Percentiles rank a stretch among this genome's conserved stretches.
Conservation (phyloP, 2,113 vertebrate genomes). For the Saguinus imperator region DNA sequence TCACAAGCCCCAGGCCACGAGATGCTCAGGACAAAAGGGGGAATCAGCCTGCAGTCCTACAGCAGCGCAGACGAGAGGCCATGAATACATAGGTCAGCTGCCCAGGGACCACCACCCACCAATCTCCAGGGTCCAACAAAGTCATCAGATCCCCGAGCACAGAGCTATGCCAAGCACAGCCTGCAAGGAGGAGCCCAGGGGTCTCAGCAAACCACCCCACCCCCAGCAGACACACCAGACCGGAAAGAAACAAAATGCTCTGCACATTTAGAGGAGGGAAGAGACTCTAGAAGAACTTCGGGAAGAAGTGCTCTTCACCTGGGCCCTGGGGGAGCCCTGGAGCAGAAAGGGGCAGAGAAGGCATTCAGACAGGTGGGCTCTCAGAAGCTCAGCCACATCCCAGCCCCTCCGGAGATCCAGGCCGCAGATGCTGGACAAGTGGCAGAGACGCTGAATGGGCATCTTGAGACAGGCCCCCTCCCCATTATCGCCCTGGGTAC, state of each 20-base stretch:
- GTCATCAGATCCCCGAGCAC: too few species aligned
- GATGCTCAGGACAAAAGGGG: background rate
- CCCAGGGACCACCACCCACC: background rate
- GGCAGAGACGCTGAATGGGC: background rate
- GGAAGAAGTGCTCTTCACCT: background rate
- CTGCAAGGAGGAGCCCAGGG: rapidly evolving
- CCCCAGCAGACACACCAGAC: too few species aligned
- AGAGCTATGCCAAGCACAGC: background rate
- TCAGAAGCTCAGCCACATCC: background rate
- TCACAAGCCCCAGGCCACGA: background rate
- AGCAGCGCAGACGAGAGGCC: background rate
- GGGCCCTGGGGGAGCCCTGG: background rate
- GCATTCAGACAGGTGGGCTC: too few species aligned
- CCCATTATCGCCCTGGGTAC: background rate
- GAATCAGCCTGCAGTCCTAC: rapidly evolving
- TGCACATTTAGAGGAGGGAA: rapidly evolving
- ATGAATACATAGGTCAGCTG: background rate
- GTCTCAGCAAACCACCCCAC: background rate
- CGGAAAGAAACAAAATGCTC: background rate
- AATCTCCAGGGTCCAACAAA: too few species aligned
- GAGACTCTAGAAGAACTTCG: background rate
- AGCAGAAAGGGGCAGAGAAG: background rate
- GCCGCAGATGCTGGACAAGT: background rate
- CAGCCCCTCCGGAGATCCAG: background rate
- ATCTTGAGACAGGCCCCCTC: background rate